A percentile compares a stretch with the other conserved stretches of the same genome.
phyloP scores from a whole-genome alignment of 2,797 vertebrate genomes.

The Chiloscyllium punctatum region DNA sequence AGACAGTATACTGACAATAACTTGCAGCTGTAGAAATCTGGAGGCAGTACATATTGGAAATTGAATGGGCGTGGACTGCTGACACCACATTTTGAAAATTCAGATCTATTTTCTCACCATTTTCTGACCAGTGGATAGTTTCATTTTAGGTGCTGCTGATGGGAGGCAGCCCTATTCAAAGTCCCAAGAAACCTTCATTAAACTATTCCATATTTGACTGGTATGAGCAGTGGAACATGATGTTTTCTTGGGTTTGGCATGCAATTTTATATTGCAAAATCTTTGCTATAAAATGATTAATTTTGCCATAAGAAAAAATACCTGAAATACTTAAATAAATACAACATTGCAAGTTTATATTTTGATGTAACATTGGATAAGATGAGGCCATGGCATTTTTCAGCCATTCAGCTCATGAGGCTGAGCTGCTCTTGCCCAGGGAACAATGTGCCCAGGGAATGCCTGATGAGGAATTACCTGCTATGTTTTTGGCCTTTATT shows the following conservation, averaged over 20 bases:
- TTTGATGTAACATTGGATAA: neutral
- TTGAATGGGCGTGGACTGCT: neutral
- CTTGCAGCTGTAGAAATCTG: neutral
- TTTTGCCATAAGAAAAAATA: neutral
- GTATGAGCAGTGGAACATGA: neutral
- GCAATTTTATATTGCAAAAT: neutral
- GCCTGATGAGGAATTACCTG: neutral
- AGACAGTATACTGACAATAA: neutral
- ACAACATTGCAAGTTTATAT: neutral
- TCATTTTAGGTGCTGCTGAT: neutral
- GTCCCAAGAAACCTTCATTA: no score
- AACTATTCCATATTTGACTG: neutral
- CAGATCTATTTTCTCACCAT: neutral
- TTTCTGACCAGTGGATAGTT: neutral
- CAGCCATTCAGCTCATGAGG: neutral
- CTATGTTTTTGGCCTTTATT: neutral
- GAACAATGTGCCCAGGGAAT: neutral
- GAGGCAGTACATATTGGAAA: neutral
- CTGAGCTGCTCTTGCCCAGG: neutral
- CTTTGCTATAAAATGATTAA: neutral
- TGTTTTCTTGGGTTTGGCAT: neutral
- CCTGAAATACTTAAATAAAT: neutral
- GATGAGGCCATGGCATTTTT: neutral
- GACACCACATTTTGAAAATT: neutral
- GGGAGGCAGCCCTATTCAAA: neutral